Evolutionary conservation across 2,113 vertebrate species (phyloP), one percentile per base, ranked within the genome.

Genomic region (Baryphthengus martii): DNA sequence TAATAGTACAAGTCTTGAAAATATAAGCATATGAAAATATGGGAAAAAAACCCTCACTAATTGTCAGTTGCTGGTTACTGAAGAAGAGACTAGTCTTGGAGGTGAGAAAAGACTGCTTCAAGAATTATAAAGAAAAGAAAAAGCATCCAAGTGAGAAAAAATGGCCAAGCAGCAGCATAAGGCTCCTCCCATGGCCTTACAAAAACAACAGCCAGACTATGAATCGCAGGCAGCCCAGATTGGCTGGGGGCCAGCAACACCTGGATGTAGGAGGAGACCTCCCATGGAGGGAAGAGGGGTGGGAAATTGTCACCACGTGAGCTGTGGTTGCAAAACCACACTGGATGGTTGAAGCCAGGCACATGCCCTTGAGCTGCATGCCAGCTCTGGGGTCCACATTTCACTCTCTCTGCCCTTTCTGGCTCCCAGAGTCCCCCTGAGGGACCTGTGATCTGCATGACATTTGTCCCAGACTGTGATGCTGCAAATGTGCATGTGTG

Each of bases 381-480:
- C 6, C 17, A 10, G 29, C 11, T 37, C 12, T 28, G 17, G 9
- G 21, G 18, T 84, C 29, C 29, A 20, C 35, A 2, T 76, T 13
- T 65, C 39, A 15, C 4, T 65, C 9, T 7, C 0, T 0, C 20
- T n/a, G n/a, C 7, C 28, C 7, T 39, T 0, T 0, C 5, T 23
- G 31, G 9, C 33, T 62, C 47, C n/a, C 12, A 28, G 25, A 75
- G 14, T 0, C 13, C 21, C 33, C 14, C 1, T 40, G 31, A 56
- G n/a, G 7, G 2, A 31, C 8, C 16, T 17, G 14, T 24, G 13
- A 25, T 13, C 15, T 29, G 3, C 8, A 29, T 1, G 1, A 17
- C 0, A 0, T 8, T 12, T 56, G 19, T 37, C 23, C 55, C 33
- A 68, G 39, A 7, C 39, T 49, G 40, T 44, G 17, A 23, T 42